Percentiles rank a stretch among this genome's conserved stretches.
These are phyloP conservation scores for Petroica traversi DNA, from an alignment of 2,113 vertebrate genomes.

Conservation along the genomic window DNA sequence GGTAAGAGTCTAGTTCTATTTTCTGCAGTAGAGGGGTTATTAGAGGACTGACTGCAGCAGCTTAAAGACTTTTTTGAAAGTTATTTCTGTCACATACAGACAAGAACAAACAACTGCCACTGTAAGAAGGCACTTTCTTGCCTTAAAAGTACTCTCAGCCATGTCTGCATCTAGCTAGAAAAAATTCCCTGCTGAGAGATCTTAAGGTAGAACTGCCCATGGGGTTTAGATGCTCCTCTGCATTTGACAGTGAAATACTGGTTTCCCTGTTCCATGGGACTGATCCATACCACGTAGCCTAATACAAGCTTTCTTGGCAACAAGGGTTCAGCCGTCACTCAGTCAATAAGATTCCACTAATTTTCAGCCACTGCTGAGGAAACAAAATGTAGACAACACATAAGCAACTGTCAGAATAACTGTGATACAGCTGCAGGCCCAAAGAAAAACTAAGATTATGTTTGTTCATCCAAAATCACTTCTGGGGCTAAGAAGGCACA, in stretches of 20 bases:
- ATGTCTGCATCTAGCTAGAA: neutral
- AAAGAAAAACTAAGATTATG: neutral
- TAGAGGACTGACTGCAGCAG: neutral
- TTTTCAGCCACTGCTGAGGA: neutral
- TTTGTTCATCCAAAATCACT: neutral
- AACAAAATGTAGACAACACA: neutral
- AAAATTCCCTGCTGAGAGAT: neutral
- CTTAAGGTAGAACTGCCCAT: neutral
- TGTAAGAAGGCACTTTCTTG: neutral
- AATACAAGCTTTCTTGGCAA: neutral
- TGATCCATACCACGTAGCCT: neutral
- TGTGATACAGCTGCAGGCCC: neutral
- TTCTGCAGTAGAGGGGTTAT: neutral
- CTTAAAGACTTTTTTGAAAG: neutral
- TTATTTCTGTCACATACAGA: neutral
- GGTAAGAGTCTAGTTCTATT: neutral
- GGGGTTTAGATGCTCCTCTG: neutral
- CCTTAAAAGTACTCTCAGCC: neutral
- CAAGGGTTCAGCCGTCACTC: neutral
- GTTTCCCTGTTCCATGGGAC: neutral
- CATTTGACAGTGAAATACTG: neutral
- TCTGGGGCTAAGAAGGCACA: neutral
- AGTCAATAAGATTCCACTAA: neutral
- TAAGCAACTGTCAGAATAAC: neutral
- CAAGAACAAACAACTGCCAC: neutral